Evolutionary conservation across 2,888 invertebrate species (phyloP), one percentile per base, ranked within the genome.

Genomic region (Apotomis betuletana): DNA sequence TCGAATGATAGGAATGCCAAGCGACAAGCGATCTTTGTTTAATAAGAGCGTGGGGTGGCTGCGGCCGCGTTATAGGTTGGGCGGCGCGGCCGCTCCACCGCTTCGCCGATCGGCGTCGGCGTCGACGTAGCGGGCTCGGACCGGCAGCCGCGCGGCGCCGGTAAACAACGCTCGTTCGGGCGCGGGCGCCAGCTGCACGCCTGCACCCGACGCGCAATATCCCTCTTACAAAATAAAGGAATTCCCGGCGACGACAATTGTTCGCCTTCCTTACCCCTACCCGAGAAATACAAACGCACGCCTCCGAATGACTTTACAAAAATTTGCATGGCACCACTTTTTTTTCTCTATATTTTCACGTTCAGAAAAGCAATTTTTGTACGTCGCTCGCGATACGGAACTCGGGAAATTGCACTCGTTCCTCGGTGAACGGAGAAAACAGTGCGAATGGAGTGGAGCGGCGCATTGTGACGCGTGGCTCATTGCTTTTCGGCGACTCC

Each of bases 321-420:
- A 93, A 92, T 93, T 92, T 92, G 90, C 92, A 92, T 92, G 84
- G 85, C 85, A 84, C 83, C 79, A 80, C 76, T 82, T 87, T 89
- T 89, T 88, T 90, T 87, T 88, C 82, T 89, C 83, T 88, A 87
- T 89, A 89, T 91, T 90, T 90, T 87, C 84, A 87, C 88, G 87
- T 88, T 88, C 85, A 88, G 91, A 88, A 92, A 93, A 93, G 92
- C 93, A 92, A 92, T 93, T 93, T 92, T 92, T 90, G 90, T 90
- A 90, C 90, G 90, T 89, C 90, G 88, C 82, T 82, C 86, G 85
- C 90, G 90, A 89, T 87, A 89, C 88, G 87, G 85, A 84, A 85
- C 86, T 87, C 88, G 91, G 92, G 91, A 93, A 91, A 92, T 92
- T 92, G 91, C 92, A 87, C 86, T 88, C 89, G 89, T 86, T 88